Evolutionary conservation across 2,113 vertebrate species (phyloP), one percentile per base, ranked within the genome.

Genomic region (Microcebus ravelobensis): DNA sequence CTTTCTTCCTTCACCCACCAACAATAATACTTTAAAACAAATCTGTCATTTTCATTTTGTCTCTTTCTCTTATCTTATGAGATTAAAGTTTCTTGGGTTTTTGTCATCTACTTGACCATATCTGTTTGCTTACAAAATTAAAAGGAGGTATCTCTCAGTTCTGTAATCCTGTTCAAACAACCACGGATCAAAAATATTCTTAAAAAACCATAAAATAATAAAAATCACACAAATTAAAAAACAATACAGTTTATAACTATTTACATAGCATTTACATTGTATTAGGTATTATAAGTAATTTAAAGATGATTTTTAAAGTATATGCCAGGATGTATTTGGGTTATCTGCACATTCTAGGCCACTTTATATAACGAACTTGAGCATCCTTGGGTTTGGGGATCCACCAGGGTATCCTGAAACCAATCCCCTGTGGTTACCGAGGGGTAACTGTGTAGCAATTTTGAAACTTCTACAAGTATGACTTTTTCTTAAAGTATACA

Each of bases 71-170:
- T 89, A 50, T 31, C 29, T 57, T 73, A 63, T 1, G 42, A 71
- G 20, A 61, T 34, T 74, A 11, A 5, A 50, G 5, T 48, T 68
- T 42, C 31, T 65, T 88, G 65, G 4, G 67, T 59, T 91, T 87
- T 81, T 90, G 63, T 87, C 36, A 65, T 42, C 18, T 57, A 61
- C 20, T 76, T 74, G 20, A 89, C 10, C 2, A 48, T 65, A 85
- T 91, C 13, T 67, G n/a, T 71, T 89, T 91, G 18, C 31, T 95
- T 50, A 87, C 23, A 88, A 77, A 90, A 82, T 45, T 61, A 63
- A 31, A 34, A 34, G 34, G 31, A 74, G 39, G 6, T 25, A 74
- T 45, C 27, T 74, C 10, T 74, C 39, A 7, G 39, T 74, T 74
- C 39, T 74, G 25, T 45, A 45, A 74, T 74, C 23, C 25, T 8